Base-by-base conservation (phyloP, 1,140 invertebrate genomes). In the Drosophila lini region DNA sequence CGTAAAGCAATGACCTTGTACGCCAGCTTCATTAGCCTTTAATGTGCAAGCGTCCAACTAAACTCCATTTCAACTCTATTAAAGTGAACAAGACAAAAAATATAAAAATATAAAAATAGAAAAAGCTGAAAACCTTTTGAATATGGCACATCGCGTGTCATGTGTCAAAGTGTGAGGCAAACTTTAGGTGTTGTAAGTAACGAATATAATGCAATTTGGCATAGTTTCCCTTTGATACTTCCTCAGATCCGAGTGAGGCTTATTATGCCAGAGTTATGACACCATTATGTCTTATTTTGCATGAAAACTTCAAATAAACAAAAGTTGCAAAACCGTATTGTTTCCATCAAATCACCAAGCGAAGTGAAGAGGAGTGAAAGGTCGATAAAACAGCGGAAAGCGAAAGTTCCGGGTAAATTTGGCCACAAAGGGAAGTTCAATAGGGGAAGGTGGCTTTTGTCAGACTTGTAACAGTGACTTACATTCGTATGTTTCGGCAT, bases 131-230 rank as follows among this genome's bases (percentile, higher is more conserved):
- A 50, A 45, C 62, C 58, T 67, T 79, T 69, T 55, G 65, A 69
- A 79, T 79, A 28, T 59, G 76, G 58, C 81, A 84, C 71, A 68
- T 80, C 47, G 73, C 73, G 81, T 83, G 81, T 84, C 81, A 83
- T 76, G 41, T 83, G 80, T 83, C 80, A 83, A 84, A 84, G 80
- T 71, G 74, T 83, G 76, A 50, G 69, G 65, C 69, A 71, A 71
- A 71, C 42, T 42, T 48, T 22, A 13, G 44, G 52, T 71, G 50
- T 73, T 73, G 65, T 3, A 47, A 47, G 45, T 45, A 59, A 47
- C 65, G 55, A 78, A 55, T 61, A 80, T 75, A 84, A 76, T 83
- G 70, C 81, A 84, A 67, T 83, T 73, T 80, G 81, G 64, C 81
- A 83, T 77, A 77, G 81, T 83, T 83, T 80, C 73, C 38, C 67